Evolutionary conservation across 1,140 invertebrate species (phyloP).

Genomic region (Nautilus pompilius): DNA sequence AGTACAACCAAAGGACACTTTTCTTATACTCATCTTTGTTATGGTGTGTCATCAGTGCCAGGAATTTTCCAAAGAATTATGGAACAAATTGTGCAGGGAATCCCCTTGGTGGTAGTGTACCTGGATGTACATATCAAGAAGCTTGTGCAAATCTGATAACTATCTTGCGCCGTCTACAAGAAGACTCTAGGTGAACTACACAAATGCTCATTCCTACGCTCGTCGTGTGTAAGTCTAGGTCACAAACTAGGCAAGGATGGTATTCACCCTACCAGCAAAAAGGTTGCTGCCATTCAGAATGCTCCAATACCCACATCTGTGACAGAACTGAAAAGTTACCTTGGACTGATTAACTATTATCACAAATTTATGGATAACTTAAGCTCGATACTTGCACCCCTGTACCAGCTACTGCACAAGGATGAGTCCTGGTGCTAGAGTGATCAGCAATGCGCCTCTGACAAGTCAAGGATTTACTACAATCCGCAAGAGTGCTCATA

Average conservation of each 20-base stretch:
- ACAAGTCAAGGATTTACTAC: slow-evolving; percentile 22
- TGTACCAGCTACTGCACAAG: slow-evolving; percentile 19
- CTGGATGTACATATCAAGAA: too few species aligned
- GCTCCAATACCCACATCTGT: slow-evolving; percentile 28
- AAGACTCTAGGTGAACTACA: too few species aligned
- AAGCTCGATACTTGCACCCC: slow-evolving; percentile 12
- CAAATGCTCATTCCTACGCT: too few species aligned
- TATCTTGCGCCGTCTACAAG: too few species aligned
- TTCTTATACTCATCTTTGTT: slow-evolving; percentile 20
- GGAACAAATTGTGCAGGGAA: slow-evolving; percentile 41
- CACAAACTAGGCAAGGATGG: slow-evolving; percentile 35
- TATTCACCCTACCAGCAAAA: slow-evolving; percentile 27
- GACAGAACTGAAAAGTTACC: slow-evolving; percentile 14
- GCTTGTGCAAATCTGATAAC: too few species aligned
- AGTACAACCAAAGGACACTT: slow-evolving; percentile 40
- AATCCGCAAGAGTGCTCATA: slow-evolving; percentile 31
- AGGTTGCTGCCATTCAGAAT: slow-evolving; percentile 32
- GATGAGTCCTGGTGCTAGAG: slow-evolving; percentile 16
- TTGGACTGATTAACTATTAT: slow-evolving; percentile 39
- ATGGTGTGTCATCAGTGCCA: slow-evolving; percentile 51
- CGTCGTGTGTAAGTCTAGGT: too few species aligned
- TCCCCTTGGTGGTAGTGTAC: slow-evolving; percentile 8
- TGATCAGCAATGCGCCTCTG: slow-evolving; percentile 16
- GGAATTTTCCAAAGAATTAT: slow-evolving; percentile 58
- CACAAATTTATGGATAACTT: slow-evolving; percentile 24